A percentile compares a stretch with the other conserved stretches of the same genome.
phyloP scores from a whole-genome alignment of 1,140 invertebrate genomes.

The Papilio xuthus region DNA sequence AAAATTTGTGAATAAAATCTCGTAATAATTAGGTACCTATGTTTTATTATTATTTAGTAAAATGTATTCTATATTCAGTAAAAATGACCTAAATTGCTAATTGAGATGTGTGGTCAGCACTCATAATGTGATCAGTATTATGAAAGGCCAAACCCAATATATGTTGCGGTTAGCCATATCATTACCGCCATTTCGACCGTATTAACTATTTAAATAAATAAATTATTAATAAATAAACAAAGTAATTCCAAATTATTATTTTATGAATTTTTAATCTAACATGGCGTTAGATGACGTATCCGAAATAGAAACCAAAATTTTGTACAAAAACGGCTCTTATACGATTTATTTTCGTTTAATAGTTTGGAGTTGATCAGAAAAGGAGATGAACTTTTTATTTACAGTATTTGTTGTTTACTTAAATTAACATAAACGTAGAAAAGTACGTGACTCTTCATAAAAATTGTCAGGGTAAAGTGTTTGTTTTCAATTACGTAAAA shows the following conservation, averaged over 20 bases:
- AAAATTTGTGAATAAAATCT: no score
- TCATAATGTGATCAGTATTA: slow-evolving; percentile 14
- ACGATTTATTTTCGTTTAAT: no score
- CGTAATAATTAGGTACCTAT: no score
- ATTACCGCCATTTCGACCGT: not conserved
- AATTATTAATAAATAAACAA: not conserved
- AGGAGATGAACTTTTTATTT: not conserved
- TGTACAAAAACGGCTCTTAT: no score
- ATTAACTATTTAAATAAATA: not conserved
- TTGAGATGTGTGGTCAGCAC: not conserved
- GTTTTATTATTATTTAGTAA: not conserved
- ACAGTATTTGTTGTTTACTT: not conserved
- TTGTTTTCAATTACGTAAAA: slow-evolving; percentile 11
- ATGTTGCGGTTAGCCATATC: not conserved
- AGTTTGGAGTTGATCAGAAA: not conserved
- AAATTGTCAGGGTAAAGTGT: not conserved
- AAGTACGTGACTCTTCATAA: not conserved
- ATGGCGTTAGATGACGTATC: not conserved
- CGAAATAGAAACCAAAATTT: not conserved
- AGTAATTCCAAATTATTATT: no score
- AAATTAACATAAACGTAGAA: not conserved
- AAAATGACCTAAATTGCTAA: not conserved
- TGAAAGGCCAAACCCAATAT: not conserved
- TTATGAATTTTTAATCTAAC: no score
- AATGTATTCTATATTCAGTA: no score